phyloP scores from a whole-genome alignment of 2,797 vertebrate species.

The Cottoperca gobio region DNA sequence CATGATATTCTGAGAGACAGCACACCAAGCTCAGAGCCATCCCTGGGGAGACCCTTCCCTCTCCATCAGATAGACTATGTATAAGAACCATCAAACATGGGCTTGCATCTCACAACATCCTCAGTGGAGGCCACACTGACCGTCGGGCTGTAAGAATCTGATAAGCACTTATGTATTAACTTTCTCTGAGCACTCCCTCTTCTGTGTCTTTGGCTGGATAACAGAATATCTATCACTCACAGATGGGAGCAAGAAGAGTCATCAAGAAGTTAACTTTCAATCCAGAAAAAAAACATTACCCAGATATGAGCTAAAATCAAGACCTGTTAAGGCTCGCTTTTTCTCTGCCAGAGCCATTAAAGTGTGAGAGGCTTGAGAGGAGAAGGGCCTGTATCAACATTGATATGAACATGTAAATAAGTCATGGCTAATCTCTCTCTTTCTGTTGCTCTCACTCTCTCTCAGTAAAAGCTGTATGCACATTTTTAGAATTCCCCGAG shows the following conservation, averaged over 20 bases:
- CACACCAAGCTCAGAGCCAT: slow-evolving; percentile 57
- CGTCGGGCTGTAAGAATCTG: slow-evolving; percentile 22
- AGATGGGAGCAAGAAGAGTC: slow-evolving; percentile 17
- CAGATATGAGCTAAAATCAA: slow-evolving; percentile 27
- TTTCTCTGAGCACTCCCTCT: slow-evolving; percentile 36
- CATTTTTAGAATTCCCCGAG: slow-evolving; percentile 80
- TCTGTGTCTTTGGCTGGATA: slow-evolving; percentile 25
- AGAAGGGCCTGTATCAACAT: slow-evolving; percentile 61
- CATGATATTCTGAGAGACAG: slow-evolving; percentile 77
- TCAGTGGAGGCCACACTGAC: slow-evolving; percentile 50
- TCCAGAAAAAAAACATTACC: slow-evolving; percentile 11
- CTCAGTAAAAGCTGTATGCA: slow-evolving; percentile 71
- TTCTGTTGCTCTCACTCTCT: slow-evolving; percentile 9
- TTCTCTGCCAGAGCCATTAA: slow-evolving; percentile 42
- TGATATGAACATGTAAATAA: slow-evolving; percentile 81
- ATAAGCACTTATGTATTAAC: slow-evolving; percentile 49
- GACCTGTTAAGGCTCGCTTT: background rate
- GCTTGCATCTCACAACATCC: slow-evolving; percentile 41
- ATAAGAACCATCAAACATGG: slow-evolving; percentile 66
- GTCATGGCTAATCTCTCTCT: slow-evolving; percentile 68
- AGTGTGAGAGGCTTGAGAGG: slow-evolving; percentile 44
- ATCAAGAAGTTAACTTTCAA: slow-evolving; percentile 32
- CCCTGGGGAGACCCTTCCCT: slow-evolving; percentile 61
- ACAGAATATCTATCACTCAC: slow-evolving; percentile 30
- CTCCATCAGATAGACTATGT: slow-evolving; percentile 59